Base-by-base conservation (phyloP, 2,888 invertebrate genomes). In the Tiliacea aurago region DNA sequence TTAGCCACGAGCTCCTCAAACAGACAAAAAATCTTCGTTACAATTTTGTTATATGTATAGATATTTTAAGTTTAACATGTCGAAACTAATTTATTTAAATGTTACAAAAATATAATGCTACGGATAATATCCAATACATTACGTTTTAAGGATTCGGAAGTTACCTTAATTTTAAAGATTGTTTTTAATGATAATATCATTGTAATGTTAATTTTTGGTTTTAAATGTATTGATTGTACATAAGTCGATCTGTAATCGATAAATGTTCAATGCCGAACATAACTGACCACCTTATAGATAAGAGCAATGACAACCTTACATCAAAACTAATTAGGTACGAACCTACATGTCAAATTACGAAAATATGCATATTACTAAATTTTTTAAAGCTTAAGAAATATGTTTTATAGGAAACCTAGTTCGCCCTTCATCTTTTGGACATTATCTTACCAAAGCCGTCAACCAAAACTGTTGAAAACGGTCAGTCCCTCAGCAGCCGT, bases 391-490 rank as follows among this genome's bases (percentile, higher is more conserved):
- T 65, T 6, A 33, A 0, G 37, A 53, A 6, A 10, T 43, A 43
- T 3, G 23, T 43, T 43, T 10, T 62, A 45, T 20, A 20, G 28
- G 1, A 6, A 23, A 62, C 18, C 23, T n/a, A 37, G 20, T 13
- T 55, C 55, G 5, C 37, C 10, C 1, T 20, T 23, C 70, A 20
- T 45, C 15, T 53, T n/a, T n/a, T 28, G 56, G n/a, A 33, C 10
- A 33, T 43, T 15, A 56, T 41, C n/a, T 63, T 47, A 63, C 20
- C 11, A 45, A 47, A 63, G 13, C 28, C 28, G 9, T 20, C 20
- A 4, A 65, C 43, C 6, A 18, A 76, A 10, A n/a, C 28, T 61
- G 45, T 20, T 76, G 37, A 18, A 77, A 77, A 49, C 6, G 11
- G 18, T 53, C 41, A 43, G 37, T 28, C 41, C 23, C 11, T 53